phyloP scores from a whole-genome alignment of 2,113 vertebrate genomes.

The Neogale vison region DNA sequence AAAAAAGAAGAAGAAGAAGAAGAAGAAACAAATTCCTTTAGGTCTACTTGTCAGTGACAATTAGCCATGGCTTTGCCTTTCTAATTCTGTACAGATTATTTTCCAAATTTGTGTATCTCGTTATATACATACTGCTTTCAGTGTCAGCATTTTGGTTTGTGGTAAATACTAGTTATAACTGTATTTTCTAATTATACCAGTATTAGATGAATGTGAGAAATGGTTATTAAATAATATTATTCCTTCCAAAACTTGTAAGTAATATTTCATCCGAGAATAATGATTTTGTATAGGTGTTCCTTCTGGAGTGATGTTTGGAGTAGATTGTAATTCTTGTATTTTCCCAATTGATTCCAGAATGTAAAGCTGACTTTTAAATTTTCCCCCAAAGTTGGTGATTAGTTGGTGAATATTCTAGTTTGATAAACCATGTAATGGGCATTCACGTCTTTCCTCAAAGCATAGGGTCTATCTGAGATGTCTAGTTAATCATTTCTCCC shows the following conservation, averaged over 20 bases:
- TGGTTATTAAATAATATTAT: neutral
- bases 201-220: neutral
- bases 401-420: neutral
- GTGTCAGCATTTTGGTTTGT: conserved; percentile 15
- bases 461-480: neutral
- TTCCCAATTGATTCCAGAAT: neutral
- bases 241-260: neutral
- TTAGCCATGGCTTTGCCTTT: neutral
- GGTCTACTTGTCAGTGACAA: neutral
- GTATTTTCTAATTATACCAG: neutral
- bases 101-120: neutral
- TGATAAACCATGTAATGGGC: neutral
- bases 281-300: neutral
- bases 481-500: neutral
- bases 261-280: neutral
- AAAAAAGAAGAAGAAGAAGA: neutral
- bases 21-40: neutral
- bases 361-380: neutral
- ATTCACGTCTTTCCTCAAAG: neutral
- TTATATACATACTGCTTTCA: neutral
- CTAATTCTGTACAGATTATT: conserved; percentile 7
- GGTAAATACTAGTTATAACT: conserved; percentile 16
- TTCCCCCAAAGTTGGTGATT: neutral
- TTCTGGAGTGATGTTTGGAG: neutral
- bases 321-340: neutral